These are phyloP conservation scores for Cotesia chilonis DNA, from an alignment of 1,140 invertebrate genomes.

Conservation along the genomic window DNA sequence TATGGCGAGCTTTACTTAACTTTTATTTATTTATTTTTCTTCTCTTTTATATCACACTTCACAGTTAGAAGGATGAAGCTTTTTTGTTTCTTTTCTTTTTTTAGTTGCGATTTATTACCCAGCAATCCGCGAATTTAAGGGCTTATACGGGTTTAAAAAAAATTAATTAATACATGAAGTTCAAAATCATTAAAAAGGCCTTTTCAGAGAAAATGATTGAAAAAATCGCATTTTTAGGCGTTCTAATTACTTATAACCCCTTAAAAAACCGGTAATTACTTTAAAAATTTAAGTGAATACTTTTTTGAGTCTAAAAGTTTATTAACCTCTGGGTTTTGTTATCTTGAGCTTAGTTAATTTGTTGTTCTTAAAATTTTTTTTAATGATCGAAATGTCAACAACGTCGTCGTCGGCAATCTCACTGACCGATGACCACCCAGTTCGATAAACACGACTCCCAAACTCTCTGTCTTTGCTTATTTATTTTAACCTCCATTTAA, in stretches of 20 bases:
- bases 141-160: too few species aligned
- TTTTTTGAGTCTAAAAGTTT: too few species aligned
- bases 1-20: background rate
- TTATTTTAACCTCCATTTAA: background rate
- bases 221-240: too few species aligned
- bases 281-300: background rate
- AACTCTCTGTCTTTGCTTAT: background rate
- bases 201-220: too few species aligned
- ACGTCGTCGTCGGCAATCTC: conserved; percentile 22
- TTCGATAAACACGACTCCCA: background rate
- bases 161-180: too few species aligned
- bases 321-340: background rate
- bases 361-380: background rate
- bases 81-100: too few species aligned
- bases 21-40: background rate
- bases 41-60: background rate
- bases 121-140: too few species aligned
- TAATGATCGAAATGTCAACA: conserved; percentile 27
- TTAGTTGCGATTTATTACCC: too few species aligned
- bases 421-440: conserved; percentile 24
- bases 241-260: too few species aligned
- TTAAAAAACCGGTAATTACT: background rate
- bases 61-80: too few species aligned
- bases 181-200: too few species aligned
- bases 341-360: conserved; percentile 1